Percentiles rank a stretch among this genome's conserved stretches.
Evolutionary conservation across 2,797 vertebrate genomes (phyloP).

Genomic region (Gymnothorax javanicus): DNA sequence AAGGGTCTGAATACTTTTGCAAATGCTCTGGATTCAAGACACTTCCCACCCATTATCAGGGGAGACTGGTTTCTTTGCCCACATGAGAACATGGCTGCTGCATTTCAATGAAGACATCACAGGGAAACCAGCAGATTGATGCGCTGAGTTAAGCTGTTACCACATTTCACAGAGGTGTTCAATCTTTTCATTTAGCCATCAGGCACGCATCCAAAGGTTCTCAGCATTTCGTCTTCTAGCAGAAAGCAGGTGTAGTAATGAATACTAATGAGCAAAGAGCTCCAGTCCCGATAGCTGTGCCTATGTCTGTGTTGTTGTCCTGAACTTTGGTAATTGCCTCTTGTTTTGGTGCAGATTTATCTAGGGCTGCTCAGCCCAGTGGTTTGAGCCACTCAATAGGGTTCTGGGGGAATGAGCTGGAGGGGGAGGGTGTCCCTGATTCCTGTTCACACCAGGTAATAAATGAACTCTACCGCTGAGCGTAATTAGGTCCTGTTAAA

Average conservation of each 20-base stretch:
- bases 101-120: neutral
- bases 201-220: conserved; percentile 20
- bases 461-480: conserved; percentile 6
- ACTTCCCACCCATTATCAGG: neutral
- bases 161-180: conserved; percentile 12
- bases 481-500: neutral
- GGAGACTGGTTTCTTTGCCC: neutral
- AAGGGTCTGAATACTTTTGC: too few species aligned
- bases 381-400: neutral
- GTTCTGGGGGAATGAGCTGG: neutral
- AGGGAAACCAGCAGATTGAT: conserved; percentile 9
- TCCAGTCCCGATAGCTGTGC: neutral
- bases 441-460: neutral
- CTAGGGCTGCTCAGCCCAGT: neutral
- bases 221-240: conserved; percentile 4
- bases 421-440: neutral
- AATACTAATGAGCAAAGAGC: conserved; percentile 16
- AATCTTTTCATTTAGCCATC: neutral
- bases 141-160: conserved; percentile 18
- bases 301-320: neutral
- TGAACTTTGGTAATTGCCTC: conserved; percentile 15
- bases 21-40: neutral
- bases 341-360: conserved; percentile 14
- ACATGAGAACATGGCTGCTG: neutral
- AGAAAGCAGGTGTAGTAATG: conserved; percentile 16